Evolutionary conservation across 2,888 invertebrate genomes (phyloP), one percentile per base, ranked within the genome.

Genomic region (Nymphalis polychloros): DNA sequence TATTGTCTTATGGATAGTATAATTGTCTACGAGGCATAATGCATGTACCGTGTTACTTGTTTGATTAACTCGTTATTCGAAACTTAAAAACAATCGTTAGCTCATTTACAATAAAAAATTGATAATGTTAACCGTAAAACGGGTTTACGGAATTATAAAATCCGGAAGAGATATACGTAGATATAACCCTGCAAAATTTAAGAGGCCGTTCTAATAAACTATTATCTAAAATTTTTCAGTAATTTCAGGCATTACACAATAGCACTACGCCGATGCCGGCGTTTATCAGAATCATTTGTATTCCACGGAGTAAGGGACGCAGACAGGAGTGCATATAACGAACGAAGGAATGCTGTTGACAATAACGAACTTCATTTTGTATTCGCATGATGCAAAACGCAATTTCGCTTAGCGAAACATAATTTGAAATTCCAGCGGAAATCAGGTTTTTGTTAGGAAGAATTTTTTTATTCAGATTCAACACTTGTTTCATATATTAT

Each of bases 271-370:
- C 13, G 23, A 20, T 59, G 60, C 61, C 57, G 27, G 66, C 68
- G 72, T 71, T 70, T 73, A 72, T 72, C 67, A 71, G 66, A 70
- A 71, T 57, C 63, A 73, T 72, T 73, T 72, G 69, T 71, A 72
- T 75, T 72, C 72, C 59, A 62, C 52, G 52, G 67, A 50, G 68
- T 68, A 62, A 60, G 68, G 61, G 64, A 69, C 66, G 73, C 73
- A 76, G 73, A 68, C 74, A 66, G 72, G 71, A 72, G 71, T 75
- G 75, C 73, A 73, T 74, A 60, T 61, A 66, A 68, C 63, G 63
- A 71, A 75, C 66, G 64, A 71, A 76, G 76, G 76, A 74, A 76
- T 76, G 76, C 63, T 73, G 74, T 75, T 75, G 75, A 77, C 74
- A 74, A 74, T 78, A 70, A 70, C 69, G 64, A 72, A 73, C 70